Percentiles rank a stretch among this genome's conserved stretches.
These are phyloP conservation scores for Seriola dumerili DNA, from an alignment of 2,113 vertebrate species.

Conservation along the genomic window DNA sequence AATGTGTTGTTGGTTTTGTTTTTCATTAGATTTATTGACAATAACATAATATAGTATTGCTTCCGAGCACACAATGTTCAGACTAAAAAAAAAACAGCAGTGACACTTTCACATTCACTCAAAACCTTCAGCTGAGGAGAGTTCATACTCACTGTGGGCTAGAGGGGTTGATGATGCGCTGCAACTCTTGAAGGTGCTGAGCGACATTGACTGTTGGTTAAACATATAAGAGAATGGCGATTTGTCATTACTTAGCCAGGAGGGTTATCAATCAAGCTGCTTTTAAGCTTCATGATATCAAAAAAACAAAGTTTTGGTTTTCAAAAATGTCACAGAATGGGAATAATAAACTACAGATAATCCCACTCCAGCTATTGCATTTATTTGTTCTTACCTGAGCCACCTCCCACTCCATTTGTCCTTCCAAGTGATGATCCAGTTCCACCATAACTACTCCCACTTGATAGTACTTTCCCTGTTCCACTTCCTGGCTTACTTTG, in stretches of 20 bases:
- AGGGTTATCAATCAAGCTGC: neutral
- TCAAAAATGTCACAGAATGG: neutral
- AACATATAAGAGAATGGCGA: constrained; percentile 37
- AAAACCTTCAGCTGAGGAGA: neutral
- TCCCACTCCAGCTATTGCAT: neutral
- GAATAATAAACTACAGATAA: neutral
- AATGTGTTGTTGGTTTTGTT: neutral
- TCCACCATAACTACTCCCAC: constrained; percentile 43
- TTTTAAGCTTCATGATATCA: neutral
- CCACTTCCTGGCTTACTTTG: constrained; percentile 63
- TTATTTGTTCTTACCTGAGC: constrained; percentile 55
- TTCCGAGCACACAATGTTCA: neutral
- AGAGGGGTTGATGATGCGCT: constrained; percentile 61
- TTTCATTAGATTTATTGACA: neutral
- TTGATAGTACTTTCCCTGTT: constrained; percentile 51
- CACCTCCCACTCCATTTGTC: constrained; percentile 12
- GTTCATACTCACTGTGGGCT: constrained; percentile 63
- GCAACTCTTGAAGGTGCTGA: constrained; percentile 75
- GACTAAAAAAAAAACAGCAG: neutral
- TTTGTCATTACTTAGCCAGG: neutral
- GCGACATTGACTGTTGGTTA: constrained; percentile 56
- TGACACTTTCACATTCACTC: neutral
- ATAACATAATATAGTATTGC: neutral
- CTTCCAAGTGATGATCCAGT: constrained; percentile 48
- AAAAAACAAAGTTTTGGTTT: neutral